These are phyloP conservation scores for Epinephelus cyanopodus DNA, from an alignment of 2,113 vertebrate species.

Conservation along the genomic window DNA sequence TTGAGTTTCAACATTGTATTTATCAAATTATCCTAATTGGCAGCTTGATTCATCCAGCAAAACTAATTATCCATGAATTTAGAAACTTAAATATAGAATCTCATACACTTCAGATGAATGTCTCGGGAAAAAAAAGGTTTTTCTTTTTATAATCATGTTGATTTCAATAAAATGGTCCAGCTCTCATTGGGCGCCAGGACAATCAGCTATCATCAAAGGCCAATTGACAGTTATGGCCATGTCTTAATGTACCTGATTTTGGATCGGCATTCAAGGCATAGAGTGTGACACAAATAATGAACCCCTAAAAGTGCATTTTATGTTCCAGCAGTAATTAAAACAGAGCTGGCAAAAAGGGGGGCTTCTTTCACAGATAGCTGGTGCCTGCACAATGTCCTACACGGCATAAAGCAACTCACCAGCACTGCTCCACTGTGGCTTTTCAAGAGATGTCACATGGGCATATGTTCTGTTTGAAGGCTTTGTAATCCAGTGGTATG, in stretches of 20 bases:
- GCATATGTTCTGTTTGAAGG: constrained; percentile 5
- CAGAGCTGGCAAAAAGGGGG: background rate
- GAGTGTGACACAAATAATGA: background rate
- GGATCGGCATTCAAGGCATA: background rate
- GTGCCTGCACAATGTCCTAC: background rate
- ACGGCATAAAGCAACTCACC: constrained; percentile 28
- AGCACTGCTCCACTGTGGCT: constrained; percentile 4
- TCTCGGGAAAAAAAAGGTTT: background rate
- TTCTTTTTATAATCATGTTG: background rate
- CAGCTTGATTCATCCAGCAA: background rate
- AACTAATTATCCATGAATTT: background rate
- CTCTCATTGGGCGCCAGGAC: background rate
- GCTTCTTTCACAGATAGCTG: background rate
- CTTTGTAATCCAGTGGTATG: constrained; percentile 36
- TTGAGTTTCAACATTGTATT: background rate
- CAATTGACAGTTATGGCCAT: background rate
- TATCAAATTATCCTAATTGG: background rate
- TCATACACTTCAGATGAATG: background rate
- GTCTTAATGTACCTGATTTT: background rate
- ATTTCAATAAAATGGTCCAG: background rate
- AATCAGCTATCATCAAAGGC: background rate
- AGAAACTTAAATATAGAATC: too few species aligned
- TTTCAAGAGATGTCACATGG: constrained; percentile 31
- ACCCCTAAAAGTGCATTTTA: background rate
- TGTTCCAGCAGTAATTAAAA: background rate